Percentiles rank a stretch among this genome's conserved stretches.
phyloP scores from a whole-genome alignment of 2,888 invertebrate genomes.

The Gandaritis pyraliata region DNA sequence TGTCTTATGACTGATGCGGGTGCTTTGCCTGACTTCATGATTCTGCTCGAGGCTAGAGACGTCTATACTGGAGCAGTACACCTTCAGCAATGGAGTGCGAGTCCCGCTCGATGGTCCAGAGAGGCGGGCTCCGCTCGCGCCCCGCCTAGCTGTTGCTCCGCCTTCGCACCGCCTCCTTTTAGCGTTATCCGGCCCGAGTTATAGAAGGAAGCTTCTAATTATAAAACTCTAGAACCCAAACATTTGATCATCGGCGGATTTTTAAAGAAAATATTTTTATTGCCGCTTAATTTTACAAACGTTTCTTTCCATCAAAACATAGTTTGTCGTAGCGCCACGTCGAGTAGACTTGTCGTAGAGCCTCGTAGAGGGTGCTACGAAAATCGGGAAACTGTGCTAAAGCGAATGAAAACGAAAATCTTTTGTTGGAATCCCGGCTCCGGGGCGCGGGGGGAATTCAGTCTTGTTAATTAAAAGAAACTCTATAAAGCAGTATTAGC shows the following conservation, averaged over 20 bases:
- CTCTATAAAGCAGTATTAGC: neutral
- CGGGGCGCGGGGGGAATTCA: no score
- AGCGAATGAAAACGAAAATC: neutral
- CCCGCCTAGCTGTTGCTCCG: conserved; percentile 59
- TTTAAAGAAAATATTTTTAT: no score
- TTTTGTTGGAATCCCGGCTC: neutral
- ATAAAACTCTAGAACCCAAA: neutral
- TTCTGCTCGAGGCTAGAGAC: no score
- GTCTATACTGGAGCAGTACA: conserved; percentile 9
- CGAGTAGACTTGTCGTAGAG: conserved; percentile 11
- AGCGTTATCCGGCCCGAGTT: conserved; percentile 38
- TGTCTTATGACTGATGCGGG: no score
- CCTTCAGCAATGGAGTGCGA: conserved; percentile 13
- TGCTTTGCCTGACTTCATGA: no score
- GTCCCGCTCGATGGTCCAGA: conserved; percentile 14
- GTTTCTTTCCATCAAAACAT: no score
- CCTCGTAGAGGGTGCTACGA: conserved; percentile 22
- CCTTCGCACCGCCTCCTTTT: conserved; percentile 47
- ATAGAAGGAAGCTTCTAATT: conserved; percentile 39
- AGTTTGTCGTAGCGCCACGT: no score
- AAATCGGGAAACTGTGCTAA: neutral
- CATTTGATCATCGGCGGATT: no score
- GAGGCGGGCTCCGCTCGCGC: conserved; percentile 48
- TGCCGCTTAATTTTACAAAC: no score
- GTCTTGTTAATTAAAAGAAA: neutral